phyloP scores from a whole-genome alignment of 2,888 invertebrate species.

The Norana najaformis region DNA sequence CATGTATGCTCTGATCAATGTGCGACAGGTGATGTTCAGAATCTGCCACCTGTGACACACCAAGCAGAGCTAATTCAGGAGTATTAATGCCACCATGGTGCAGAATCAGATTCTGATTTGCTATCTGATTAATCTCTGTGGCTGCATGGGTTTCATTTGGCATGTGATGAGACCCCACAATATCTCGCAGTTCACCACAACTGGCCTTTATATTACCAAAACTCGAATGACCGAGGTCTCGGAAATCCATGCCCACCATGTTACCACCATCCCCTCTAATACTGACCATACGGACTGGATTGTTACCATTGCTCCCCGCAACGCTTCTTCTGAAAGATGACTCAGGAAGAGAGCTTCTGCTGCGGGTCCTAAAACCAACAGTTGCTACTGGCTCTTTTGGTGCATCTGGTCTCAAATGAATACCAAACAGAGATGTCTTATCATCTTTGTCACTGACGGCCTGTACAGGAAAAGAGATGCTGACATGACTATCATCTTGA shows the following conservation, averaged over 20 bases:
- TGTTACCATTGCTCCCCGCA: background rate
- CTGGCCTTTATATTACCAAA: background rate
- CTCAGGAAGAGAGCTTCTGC: conserved; percentile 4
- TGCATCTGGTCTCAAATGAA: background rate
- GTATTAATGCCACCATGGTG: conserved; percentile 3
- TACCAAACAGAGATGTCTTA: background rate
- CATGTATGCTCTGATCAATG: conserved; percentile 9
- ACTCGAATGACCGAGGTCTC: background rate
- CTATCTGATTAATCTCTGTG: background rate
- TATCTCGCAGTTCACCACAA: background rate
- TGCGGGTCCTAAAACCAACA: background rate
- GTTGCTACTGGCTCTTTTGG: background rate
- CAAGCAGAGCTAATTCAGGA: background rate
- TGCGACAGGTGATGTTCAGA: background rate
- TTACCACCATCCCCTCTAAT: background rate
- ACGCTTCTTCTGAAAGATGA: background rate
- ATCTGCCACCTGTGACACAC: conserved; percentile 1
- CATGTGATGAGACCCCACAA: background rate
- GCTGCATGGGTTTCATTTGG: background rate
- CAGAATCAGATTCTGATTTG: conserved; percentile 21
- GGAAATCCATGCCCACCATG: conserved; percentile 18
- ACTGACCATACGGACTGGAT: background rate
- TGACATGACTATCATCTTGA: background rate
- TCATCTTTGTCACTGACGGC: background rate
- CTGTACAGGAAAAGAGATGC: background rate